Base-by-base conservation (phyloP, 2,888 invertebrate species). In the Aphodius sticticus region DNA sequence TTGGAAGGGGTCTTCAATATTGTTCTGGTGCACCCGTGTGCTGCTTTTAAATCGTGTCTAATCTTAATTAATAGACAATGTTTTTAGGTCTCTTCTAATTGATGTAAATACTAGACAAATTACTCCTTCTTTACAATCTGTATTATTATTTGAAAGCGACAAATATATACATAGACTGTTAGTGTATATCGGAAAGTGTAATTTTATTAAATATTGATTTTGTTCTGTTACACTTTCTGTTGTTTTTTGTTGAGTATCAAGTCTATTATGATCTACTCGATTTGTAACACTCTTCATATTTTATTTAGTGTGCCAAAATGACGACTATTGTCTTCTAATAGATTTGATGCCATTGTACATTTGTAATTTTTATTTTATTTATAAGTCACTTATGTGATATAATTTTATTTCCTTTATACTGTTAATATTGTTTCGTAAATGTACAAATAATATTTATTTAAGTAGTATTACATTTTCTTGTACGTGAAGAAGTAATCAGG, bases 371-470 rank as follows among this genome's bases (percentile, higher is more conserved):
- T 53, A 53, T 77, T 72, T 79, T 79, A 79, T 79, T 79, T 79
- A 79, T 74, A 75, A 69, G 76, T 79, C 77, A 77, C 79, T 72
- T 77, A 77, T 79, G 79, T 79, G 79, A 79, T 79, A 79, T 77
- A 72, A 77, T 78, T 78, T 78, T 75, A 76, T 53, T 53, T 75
- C 69, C 77, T 77, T 77, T 78, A 76, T 78, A 78, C 75, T 78
- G 78, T 76, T 79, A 79, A 79, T 79, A 77, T 77, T 79, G 77
- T 79, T 79, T 77, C 77, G 77, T 77, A 72, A 79, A 77, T 79
- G 79, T 79, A 79, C 79, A 79, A 79, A 79, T 76, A 77, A 79
- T 79, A 79, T 79, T 79, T 79, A 79, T 79, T 79, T 79, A 79
- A 79, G 79, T 79, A 79, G 79, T 69, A 69, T 79, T 77, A 77